Evolutionary conservation across 2,113 vertebrate species (phyloP), one percentile per base, ranked within the genome.

Genomic region (Rhabdomys dilectus): DNA sequence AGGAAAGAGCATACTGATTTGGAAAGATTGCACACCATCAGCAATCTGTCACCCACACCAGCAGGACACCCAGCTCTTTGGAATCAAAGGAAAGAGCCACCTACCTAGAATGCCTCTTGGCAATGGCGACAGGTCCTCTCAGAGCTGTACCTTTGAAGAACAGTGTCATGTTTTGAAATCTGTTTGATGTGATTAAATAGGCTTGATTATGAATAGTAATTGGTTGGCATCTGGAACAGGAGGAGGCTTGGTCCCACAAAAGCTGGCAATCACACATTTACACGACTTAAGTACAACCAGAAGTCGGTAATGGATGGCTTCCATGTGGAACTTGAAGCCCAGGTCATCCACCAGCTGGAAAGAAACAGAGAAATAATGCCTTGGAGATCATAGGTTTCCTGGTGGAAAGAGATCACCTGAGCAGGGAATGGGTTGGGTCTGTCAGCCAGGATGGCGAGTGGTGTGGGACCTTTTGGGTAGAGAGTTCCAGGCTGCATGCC

Each of bases 141-240:
- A 34, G 85, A 85, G 31, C 62, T 53, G 36, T 36, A 0, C 60
- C 60, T 95, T 31, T 91, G 90, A 58, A 75, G 84, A 93, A 29
- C 68, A 9, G 2, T 17, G 34, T 10, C 19, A 7, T 51, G 56
- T 76, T 58, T 70, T 64, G 56, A 60, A 80, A 64, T 91, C 84
- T 68, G 56, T 89, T 70, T 68, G 48, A 36, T 16, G 8, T 56
- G 85, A n/a, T 92, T 76, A 92, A 85, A 88, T 86, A 36, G 34
- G 34, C 88, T 95, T 96, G 91, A 93, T 96, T 95, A 72, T 39
- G 85, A 96, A 88, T 19, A 70, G 34, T 42, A n/a, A 70, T 82
- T 21, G 58, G 42, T 91, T 82, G 45, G 39, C 92, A 93, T 89
- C 62, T 58, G 48, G 80, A 64, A 80, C 68, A 89, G 89, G 72